Evolutionary conservation across 1,140 invertebrate genomes (phyloP), one percentile per base, ranked within the genome.

Genomic region (Caenorhabditis tropicalis): DNA sequence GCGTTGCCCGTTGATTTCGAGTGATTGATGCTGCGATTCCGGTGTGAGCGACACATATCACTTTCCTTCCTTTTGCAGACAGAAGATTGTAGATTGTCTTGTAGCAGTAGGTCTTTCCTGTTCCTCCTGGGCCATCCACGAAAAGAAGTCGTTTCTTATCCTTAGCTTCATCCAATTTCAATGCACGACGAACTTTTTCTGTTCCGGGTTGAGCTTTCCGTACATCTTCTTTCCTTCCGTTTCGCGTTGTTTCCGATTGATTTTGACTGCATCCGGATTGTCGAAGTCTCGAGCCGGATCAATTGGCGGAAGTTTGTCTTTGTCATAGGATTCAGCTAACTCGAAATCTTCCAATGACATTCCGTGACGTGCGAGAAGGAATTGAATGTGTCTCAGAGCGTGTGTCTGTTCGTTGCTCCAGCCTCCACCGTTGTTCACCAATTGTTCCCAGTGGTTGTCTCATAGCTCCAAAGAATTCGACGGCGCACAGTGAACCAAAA

Each of bases 71-170:
- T 60, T 85, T n/a, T 12, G 70, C 84, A 85, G n/a, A 46, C 27
- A 86, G 24, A 6, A 15, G 31, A 53, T 39, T 48, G 31, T 85
- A 65, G 15, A 90, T 53, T 39, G 87, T 85, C 2, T 85, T 89
- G 81, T 89, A 91, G 1, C 91, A 48, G 83, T 91, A 92, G 0
- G 91, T 92, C 88, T 91, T 91, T 12, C 91, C 89, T 12, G 88
- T 91, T 46, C 88, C 89, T 74, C 88, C 90, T n/a, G 89, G 21
- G n/a, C n/a, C n/a, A n/a, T n/a, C n/a, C n/a, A n/a, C n/a, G n/a
- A n/a, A 87, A 51, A 85, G 83, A 88, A 16, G 87, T 83, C 53
- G 79, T 65, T 29, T 27, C n/a, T 4, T 9, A 27, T 31, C 33
- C 43, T 9, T 46, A 9, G 9, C 43, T 0, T 46, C 43, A 2